phyloP scores from a whole-genome alignment of 2,888 invertebrate genomes.

The Xestia c-nigrum region DNA sequence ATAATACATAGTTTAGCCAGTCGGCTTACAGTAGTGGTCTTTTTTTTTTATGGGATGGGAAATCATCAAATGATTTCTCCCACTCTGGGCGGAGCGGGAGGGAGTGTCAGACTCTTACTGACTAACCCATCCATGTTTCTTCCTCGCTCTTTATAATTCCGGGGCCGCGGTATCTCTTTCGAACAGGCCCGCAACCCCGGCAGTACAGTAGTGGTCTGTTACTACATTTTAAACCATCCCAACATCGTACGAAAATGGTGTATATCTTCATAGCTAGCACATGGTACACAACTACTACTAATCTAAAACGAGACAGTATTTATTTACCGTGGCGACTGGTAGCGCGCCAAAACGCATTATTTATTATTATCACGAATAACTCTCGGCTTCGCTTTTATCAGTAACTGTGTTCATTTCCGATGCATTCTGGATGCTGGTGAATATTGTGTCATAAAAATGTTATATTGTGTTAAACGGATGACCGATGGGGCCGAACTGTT shows the following conservation, averaged over 20 bases:
- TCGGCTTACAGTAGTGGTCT: no score
- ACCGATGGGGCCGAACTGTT: no score
- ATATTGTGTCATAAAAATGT: not conserved
- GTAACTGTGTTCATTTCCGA: slow-evolving; percentile 34
- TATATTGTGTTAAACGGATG: no score
- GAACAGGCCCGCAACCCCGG: no score
- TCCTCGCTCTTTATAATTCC: no score
- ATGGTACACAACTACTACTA: not conserved
- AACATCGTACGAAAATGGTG: not conserved
- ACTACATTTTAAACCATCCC: not conserved
- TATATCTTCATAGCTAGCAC: slow-evolving; percentile 1
- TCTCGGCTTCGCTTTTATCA: slow-evolving; percentile 35
- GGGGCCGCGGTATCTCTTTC: no score
- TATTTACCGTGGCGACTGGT: slow-evolving; percentile 35
- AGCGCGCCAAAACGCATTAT: slow-evolving; percentile 57
- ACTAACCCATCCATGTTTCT: no score
- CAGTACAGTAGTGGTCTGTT: no score
- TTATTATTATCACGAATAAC: slow-evolving; percentile 58
- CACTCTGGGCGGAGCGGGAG: no score
- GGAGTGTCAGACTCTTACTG: no score
- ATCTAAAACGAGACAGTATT: slow-evolving; percentile 40
- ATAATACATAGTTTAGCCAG: not conserved
- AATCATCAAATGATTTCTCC: no score
- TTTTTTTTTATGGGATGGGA: no score
- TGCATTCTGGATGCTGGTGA: slow-evolving; percentile 15